Evolutionary conservation across 30 jellyfish, hydroid and myxozoan genomes (phyloP).

Genomic region (Mastigias papua): DNA sequence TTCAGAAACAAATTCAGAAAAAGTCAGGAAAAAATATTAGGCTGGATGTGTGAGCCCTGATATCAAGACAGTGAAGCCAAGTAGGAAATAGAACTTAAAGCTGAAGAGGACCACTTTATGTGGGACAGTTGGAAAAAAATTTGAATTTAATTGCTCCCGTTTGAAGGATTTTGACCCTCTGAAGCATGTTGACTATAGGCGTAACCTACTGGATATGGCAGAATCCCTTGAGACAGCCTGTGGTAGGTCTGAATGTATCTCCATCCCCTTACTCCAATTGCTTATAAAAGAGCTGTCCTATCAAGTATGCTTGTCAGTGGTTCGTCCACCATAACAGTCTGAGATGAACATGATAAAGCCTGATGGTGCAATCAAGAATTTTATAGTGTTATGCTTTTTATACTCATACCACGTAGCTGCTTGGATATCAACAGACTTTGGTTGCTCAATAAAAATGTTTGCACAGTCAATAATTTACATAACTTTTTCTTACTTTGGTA

Average conservation of each 20-base stretch:
- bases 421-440: slow-evolving; percentile 10
- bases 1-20: too few species aligned
- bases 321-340: too few species aligned
- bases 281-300: slow-evolving; percentile 37
- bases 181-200: too few species aligned
- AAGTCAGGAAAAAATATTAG: too few species aligned
- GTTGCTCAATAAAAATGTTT: too few species aligned
- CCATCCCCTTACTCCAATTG: slow-evolving; percentile 44
- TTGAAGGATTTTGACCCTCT: slow-evolving; percentile 22
- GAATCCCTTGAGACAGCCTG: slow-evolving; percentile 26
- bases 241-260: slow-evolving; percentile 12
- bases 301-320: too few species aligned
- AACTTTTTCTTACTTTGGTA: too few species aligned
- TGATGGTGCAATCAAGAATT: too few species aligned
- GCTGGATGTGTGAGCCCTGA: too few species aligned
- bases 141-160: slow-evolving; percentile 27
- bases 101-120: slow-evolving; percentile 24
- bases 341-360: too few species aligned
- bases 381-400: too few species aligned
- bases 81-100: slow-evolving; percentile 16
- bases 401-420: slow-evolving; percentile 8
- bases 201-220: slow-evolving; percentile 20
- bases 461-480: too few species aligned
- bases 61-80: slow-evolving; percentile 7
- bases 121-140: slow-evolving; percentile 16